Conservation (phyloP, 2,113 vertebrate genomes). For the Noturus placidus region DNA sequence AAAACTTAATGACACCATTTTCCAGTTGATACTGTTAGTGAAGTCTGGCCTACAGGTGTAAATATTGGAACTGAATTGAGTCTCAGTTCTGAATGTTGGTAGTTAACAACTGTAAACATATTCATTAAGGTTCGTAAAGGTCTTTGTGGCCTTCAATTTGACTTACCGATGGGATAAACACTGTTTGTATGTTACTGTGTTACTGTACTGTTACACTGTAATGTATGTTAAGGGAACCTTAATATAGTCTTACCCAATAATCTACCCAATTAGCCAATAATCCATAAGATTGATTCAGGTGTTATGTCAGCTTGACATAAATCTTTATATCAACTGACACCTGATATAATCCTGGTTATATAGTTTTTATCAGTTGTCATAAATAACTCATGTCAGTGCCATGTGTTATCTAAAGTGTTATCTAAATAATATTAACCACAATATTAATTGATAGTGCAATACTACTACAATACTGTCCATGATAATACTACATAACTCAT, state of each 20-base stretch:
- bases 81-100: not conserved
- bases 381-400: not conserved
- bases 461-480: not conserved
- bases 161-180: not conserved
- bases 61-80: not conserved
- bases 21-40: not conserved
- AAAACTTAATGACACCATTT: not conserved
- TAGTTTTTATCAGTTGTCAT: not conserved
- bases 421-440: not conserved
- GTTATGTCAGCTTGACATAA: not conserved
- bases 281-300: not conserved
- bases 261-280: not conserved
- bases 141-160: not conserved
- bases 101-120: not conserved
- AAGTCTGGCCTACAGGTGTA: not conserved
- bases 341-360: not conserved
- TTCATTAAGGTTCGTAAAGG: not conserved
- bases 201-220: no score
- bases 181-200: no score
- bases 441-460: not conserved
- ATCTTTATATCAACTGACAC: not conserved
- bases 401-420: not conserved
- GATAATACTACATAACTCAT: not conserved
- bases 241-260: not conserved
- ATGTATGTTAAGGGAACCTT: not conserved